Base-by-base conservation (phyloP, 37 sponge, comb jelly and placozoan genomes). In the Cliona cf. orientalis region DNA sequence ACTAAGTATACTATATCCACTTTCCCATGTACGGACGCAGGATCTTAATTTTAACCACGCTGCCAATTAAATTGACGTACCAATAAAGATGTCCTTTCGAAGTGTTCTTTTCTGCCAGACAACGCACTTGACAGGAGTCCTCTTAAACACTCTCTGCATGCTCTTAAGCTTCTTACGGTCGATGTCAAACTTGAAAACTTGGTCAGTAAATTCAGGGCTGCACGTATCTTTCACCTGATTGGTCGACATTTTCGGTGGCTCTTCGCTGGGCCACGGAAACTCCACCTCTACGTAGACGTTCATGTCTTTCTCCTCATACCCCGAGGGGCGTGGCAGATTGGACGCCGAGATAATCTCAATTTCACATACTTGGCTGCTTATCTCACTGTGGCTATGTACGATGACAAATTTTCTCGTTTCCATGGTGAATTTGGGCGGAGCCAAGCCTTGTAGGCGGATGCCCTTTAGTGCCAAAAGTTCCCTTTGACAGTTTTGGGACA, bases 231-330 rank as follows among this genome's bases (percentile, higher is more conserved):
- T 82, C 6, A 92, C 86, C 1, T 41, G 26, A 39, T 74, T 36
- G 0, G 87, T 89, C 21, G 46, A 61, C 70, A 79, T 76, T 58
- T 92, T 79, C n/a, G 87, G 85, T 5, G 80, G 53, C 33, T 76
- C 75, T 12, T 93, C 90, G 39, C 44, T 45, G 22, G 97, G 97
- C 58, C 70, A 94, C 3, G 97, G 97, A 61, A 97, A 97, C 88
- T 94, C 95, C 26, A 94, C 33, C 72, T 84, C 86, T 2, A 97
- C 93, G 46, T 86, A 97, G 23, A 87, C 29, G 57, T 92, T 73
- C 56, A 95, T 83, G 66, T 94, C 97, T 39, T 91, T 89, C 11
- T 80, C 93, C 35, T 75, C 80, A 65, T 72, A 84, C 19, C 84
- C 90, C 9, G 66, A 46, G 22, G 94, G 97, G 22, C 80, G 41